A percentile compares a stretch with the other conserved stretches of the same genome.
phyloP scores from a whole-genome alignment of 2,888 invertebrate species.

The Nycteola revayana region DNA sequence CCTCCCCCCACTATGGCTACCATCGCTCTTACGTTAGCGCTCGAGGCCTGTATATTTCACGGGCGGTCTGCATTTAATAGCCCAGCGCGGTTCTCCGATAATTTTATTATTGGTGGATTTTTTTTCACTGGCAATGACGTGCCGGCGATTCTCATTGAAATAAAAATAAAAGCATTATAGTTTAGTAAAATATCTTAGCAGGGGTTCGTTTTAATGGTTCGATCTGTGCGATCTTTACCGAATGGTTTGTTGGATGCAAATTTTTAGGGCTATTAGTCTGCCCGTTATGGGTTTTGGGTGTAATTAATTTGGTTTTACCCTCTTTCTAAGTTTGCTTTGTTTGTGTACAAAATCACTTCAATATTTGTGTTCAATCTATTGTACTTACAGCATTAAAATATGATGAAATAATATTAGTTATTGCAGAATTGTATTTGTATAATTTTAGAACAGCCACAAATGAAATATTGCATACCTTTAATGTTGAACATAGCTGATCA shows the following conservation, averaged over 20 bases:
- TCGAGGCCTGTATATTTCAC: constrained; percentile 67
- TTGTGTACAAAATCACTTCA: too few species aligned
- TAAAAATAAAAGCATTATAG: constrained; percentile 60
- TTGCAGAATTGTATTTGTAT: too few species aligned
- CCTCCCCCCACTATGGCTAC: constrained; percentile 22
- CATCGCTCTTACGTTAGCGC: constrained; percentile 34
- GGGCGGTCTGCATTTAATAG: constrained; percentile 78
- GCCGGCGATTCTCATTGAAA: constrained; percentile 55
- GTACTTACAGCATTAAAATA: too few species aligned
- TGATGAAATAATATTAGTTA: too few species aligned
- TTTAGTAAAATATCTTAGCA: constrained; percentile 48
- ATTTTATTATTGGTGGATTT: constrained; percentile 78
- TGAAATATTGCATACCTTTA: too few species aligned
- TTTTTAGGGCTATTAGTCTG: constrained; percentile 29
- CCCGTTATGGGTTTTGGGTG: constrained; percentile 27
- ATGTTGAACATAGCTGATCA: too few species aligned
- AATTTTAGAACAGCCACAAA: too few species aligned
- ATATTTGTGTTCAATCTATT: too few species aligned
- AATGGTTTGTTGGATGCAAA: constrained; percentile 37
- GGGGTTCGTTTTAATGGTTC: constrained; percentile 43
- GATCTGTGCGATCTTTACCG: constrained; percentile 31
- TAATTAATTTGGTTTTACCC: too few species aligned
- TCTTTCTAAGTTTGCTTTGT: too few species aligned
- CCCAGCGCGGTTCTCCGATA: constrained; percentile 71
- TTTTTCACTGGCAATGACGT: constrained; percentile 64